phyloP scores from a whole-genome alignment of 2,113 vertebrate species.

The Myrmophylax atrothorax region DNA sequence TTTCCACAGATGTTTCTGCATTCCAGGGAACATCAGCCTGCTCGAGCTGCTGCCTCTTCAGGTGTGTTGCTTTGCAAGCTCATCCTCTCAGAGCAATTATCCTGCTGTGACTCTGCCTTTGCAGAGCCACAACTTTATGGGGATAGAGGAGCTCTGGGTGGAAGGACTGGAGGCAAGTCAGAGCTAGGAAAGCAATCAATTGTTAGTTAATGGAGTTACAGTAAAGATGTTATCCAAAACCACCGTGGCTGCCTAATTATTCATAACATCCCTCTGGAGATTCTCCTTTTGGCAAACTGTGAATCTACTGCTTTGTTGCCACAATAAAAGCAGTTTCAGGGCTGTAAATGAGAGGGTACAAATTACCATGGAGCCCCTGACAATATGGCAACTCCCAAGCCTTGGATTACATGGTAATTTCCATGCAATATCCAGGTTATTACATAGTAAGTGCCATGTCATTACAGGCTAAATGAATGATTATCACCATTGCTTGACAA shows the following conservation, averaged over 20 bases:
- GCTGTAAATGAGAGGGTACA: constrained; percentile 53
- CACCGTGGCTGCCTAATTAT: constrained; percentile 58
- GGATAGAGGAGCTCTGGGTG: not conserved
- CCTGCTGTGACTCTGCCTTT: not conserved
- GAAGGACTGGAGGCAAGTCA: not conserved
- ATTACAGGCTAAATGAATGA: constrained; percentile 56
- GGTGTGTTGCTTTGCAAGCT: not conserved
- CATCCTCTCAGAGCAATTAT: rapidly evolving
- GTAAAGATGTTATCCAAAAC: constrained; percentile 66
- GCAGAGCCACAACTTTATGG: not conserved
- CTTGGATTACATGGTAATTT: constrained; percentile 66
- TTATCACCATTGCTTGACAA: constrained; percentile 56
- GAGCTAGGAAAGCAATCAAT: constrained; percentile 36
- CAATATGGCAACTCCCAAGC: constrained; percentile 35
- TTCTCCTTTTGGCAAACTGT: constrained; percentile 51
- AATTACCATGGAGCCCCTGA: constrained; percentile 43
- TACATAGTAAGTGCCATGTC: constrained; percentile 60
- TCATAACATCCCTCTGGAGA: constrained; percentile 55
- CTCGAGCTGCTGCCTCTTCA: not conserved
- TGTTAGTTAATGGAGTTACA: constrained; percentile 55
- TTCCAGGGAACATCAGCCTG: rapidly evolving
- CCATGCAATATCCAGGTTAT: constrained; percentile 62
- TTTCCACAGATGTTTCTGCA: not conserved
- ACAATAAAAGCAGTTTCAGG: constrained; percentile 52
- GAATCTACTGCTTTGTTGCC: constrained; percentile 56